These are phyloP conservation scores for Thalassophryne amazonica DNA, from an alignment of 2,797 vertebrate species.

Conservation along the genomic window DNA sequence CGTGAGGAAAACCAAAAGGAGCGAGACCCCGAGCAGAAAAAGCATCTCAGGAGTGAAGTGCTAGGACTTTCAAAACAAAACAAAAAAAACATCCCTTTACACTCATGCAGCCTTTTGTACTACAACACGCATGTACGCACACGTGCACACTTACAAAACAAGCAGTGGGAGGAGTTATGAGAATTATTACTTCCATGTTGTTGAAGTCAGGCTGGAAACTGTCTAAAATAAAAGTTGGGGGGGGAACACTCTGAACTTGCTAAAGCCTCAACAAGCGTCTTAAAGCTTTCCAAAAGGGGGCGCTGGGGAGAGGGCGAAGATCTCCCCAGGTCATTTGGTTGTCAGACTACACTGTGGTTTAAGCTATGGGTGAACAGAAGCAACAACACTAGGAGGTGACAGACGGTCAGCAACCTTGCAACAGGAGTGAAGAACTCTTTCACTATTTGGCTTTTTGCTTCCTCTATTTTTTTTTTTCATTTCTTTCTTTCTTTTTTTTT, in stretches of 20 bases:
- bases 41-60: conserved; percentile 73
- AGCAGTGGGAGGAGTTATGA: conserved; percentile 67
- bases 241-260: conserved; percentile 67
- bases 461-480: too few species aligned
- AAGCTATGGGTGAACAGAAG: conserved; percentile 64
- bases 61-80: conserved; percentile 60
- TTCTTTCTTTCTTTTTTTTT: too few species aligned
- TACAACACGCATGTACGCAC: conserved; percentile 62
- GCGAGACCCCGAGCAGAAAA: conserved; percentile 51
- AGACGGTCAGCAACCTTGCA: conserved; percentile 50
- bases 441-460: conserved; percentile 74
- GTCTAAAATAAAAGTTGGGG: too few species aligned
- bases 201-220: conserved; percentile 60
- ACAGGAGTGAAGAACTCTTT: conserved; percentile 58
- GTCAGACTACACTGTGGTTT: conserved; percentile 72
- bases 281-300: conserved; percentile 71
- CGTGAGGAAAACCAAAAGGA: conserved; percentile 64
- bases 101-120: conserved; percentile 75
- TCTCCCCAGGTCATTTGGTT: conserved; percentile 75
- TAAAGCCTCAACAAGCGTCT: conserved; percentile 75
- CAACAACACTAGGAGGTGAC: conserved; percentile 56
- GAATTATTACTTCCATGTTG: conserved; percentile 67
- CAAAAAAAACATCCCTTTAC: conserved; percentile 73
- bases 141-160: conserved; percentile 59
- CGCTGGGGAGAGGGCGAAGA: conserved; percentile 11